phyloP scores from a whole-genome alignment of 2,113 vertebrate species.

The Diadophis punctatus region DNA sequence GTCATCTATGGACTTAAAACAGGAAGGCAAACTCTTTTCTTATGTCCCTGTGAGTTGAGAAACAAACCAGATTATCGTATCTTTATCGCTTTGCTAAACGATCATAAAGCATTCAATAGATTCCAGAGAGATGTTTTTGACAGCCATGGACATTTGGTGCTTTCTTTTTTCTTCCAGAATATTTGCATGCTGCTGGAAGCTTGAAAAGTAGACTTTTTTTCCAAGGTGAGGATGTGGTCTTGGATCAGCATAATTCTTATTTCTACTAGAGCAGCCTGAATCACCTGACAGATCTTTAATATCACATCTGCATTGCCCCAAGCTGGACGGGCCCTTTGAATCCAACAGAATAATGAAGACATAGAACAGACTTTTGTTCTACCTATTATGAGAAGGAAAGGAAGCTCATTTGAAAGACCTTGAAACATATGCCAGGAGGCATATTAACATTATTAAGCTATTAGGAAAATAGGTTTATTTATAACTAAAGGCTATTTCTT shows the following conservation, averaged over 20 bases:
- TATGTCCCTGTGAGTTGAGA: not conserved
- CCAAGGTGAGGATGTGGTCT: not conserved
- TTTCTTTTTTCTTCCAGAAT: not conserved
- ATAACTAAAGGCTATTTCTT: not conserved
- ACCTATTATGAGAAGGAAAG: not conserved
- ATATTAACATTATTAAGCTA: not conserved
- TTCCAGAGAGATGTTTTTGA: not conserved
- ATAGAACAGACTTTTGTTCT: not conserved
- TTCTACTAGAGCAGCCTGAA: slow-evolving; percentile 11
- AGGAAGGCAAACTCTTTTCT: not conserved
- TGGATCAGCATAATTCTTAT: not conserved
- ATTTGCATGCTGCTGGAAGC: not conserved
- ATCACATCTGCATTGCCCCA: not conserved
- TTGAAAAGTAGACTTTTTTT: not conserved
- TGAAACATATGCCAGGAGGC: not conserved
- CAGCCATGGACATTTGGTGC: not conserved
- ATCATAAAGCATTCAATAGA: not conserved
- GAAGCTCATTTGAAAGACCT: not conserved
- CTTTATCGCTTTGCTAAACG: not conserved
- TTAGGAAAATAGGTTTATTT: not conserved
- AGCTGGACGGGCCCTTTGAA: not conserved
- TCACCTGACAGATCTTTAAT: not conserved
- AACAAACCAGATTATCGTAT: not conserved
- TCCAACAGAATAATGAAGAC: slow-evolving; percentile 1
- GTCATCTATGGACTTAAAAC: not conserved